These are phyloP conservation scores for Misgurnus mizolepis DNA, from an alignment of 2,113 vertebrate genomes.

Conservation along the genomic window DNA sequence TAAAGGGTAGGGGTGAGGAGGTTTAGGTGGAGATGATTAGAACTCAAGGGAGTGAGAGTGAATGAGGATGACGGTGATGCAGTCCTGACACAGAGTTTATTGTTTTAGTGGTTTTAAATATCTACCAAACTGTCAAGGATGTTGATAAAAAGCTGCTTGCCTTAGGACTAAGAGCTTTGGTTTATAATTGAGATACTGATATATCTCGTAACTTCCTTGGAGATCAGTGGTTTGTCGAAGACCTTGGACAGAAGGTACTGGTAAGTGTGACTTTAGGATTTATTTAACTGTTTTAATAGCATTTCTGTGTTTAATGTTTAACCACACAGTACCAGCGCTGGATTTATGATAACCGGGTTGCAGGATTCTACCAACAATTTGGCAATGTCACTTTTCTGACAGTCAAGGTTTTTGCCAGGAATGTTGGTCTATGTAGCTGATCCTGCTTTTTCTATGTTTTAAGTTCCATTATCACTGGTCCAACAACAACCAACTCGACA, in stretches of 20 bases:
- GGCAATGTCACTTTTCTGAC: constrained; percentile 77
- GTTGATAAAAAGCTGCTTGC: constrained; percentile 73
- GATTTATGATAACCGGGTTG: constrained; percentile 70
- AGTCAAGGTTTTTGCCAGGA: constrained; percentile 67
- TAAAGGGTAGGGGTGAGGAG: too few species aligned
- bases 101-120: too few species aligned
- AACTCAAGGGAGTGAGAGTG: too few species aligned
- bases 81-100: too few species aligned
- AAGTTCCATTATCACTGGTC: too few species aligned
- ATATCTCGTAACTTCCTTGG: constrained; percentile 82
- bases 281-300: too few species aligned
- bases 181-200: constrained; percentile 80
- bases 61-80: too few species aligned
- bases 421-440: background rate
- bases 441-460: too few species aligned
- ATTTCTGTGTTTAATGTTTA: constrained; percentile 1
- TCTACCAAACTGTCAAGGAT: constrained; percentile 65
- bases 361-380: constrained; percentile 75
- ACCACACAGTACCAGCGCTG: constrained; percentile 67
- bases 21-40: too few species aligned
- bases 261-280: constrained; percentile 31
- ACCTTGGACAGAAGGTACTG: constrained; percentile 64
- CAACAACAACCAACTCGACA: too few species aligned
- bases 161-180: constrained; percentile 66
- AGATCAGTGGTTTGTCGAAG: constrained; percentile 78